phyloP scores from a whole-genome alignment of 1,140 invertebrate species.

The Nasonia longicornis region DNA sequence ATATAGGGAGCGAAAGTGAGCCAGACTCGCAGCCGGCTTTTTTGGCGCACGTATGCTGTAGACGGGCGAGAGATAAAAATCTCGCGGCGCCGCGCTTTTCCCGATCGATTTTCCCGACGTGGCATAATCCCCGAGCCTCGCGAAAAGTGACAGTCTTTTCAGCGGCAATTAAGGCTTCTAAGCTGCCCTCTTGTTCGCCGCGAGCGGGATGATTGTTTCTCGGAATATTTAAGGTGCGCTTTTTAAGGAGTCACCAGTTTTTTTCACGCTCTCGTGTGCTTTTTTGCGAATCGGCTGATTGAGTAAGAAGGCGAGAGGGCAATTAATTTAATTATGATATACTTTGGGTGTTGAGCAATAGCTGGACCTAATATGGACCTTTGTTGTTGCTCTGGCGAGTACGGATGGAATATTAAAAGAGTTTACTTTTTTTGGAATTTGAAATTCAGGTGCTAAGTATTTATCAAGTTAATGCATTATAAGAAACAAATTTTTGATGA shows the following conservation, averaged over 20 bases:
- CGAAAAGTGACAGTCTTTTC: slow-evolving; percentile 10
- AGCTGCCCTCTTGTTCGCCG: background rate
- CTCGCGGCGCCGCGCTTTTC: background rate
- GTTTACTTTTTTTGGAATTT: background rate
- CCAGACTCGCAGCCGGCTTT: slow-evolving; percentile 47
- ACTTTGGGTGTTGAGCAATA: background rate
- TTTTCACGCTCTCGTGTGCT: background rate
- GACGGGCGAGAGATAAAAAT: slow-evolving; percentile 35
- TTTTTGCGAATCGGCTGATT: background rate
- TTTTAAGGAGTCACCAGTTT: background rate
- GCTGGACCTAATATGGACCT: background rate
- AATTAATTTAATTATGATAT: slow-evolving; percentile 36
- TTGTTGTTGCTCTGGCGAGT: background rate
- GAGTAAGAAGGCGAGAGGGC: background rate
- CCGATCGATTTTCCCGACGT: slow-evolving; percentile 1
- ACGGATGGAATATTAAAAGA: background rate
- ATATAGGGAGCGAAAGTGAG: slow-evolving; percentile 68
- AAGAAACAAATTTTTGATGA: too few species aligned
- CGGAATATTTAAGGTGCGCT: slow-evolving; percentile 17
- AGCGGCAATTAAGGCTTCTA: slow-evolving; percentile 19
- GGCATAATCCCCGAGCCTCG: background rate
- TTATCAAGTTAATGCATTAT: too few species aligned
- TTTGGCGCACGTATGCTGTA: slow-evolving; percentile 45
- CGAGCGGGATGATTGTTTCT: slow-evolving; percentile 20
- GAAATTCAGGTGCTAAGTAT: background rate